Evolutionary conservation across 2,797 vertebrate genomes (phyloP), one percentile per base, ranked within the genome.

Genomic region (Tenualosa ilisha): DNA sequence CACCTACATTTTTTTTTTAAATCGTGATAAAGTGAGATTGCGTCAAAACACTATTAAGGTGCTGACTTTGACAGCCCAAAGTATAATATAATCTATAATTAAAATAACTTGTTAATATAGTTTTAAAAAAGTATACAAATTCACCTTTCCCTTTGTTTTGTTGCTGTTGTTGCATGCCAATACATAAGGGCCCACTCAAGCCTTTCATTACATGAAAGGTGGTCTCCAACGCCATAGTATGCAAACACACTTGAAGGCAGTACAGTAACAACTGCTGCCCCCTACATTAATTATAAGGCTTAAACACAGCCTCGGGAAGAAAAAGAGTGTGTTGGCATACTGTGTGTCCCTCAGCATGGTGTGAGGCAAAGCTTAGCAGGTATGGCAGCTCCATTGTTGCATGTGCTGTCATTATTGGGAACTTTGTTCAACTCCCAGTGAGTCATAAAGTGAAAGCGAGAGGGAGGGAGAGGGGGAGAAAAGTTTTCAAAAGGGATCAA

Each of bases 261-360:
- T 20, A 4, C 13, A 75, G 43, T 43, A 75, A 31, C 68, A 43
- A 49, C 46, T 49, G 46, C 46, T 49, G 68, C 68, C 40, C 15
- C 37, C 68, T 75, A 75, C 68, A 75, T 43, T 75, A 75, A 43
- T 75, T 43, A 75, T 43, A 75, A 17, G 68, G 31, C 31, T 75
- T 75, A 43, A 75, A 75, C 31, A 43, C 15, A 37, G 31, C 68
- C 68, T 43, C 13, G 6, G 68, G 68, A 2, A 8, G 31, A 2
- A 40, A 1, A 15, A 20, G 31, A 40, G 68, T 75, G 13, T 15
- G 68, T 22, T 17, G 12, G 15, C 68, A 40, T 7, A 75, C 13
- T 37, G 40, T 8, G 31, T 37, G 65, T 22, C 20, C 13, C 65
- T 3, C 26, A 31, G 65, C 68, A 43, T 37, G 68, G 68, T 75